phyloP scores from a whole-genome alignment of 1,140 invertebrate genomes.

The Drosophila aff. region DNA sequence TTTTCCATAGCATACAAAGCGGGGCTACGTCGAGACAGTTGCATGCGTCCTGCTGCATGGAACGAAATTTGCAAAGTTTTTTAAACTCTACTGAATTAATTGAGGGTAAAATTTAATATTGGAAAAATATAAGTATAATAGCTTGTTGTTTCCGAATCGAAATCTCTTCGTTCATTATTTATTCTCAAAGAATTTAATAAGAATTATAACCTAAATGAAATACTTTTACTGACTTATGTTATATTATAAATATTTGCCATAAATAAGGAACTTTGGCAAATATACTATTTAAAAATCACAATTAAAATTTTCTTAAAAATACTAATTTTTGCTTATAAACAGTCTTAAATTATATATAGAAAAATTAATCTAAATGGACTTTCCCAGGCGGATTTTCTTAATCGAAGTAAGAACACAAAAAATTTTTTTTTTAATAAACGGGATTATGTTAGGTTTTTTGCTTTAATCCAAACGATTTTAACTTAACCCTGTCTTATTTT shows the following conservation, averaged over 20 bases:
- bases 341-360: too few relatives aligned
- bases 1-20: constrained; percentile 79
- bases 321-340: too few relatives aligned
- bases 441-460: too few relatives aligned
- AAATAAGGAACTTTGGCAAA: neutral
- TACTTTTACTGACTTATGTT: too few relatives aligned
- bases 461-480: too few relatives aligned
- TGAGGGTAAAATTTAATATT: neutral
- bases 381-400: too few relatives aligned
- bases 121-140: neutral
- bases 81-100: neutral
- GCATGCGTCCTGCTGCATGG: constrained; percentile 45
- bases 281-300: neutral
- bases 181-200: neutral
- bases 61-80: constrained; percentile 2
- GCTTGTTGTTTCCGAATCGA: too few relatives aligned
- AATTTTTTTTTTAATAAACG: too few relatives aligned
- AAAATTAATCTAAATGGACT: too few relatives aligned
- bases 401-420: too few relatives aligned
- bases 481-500: too few relatives aligned
- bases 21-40: constrained; percentile 47
- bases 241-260: neutral
- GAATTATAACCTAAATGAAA: too few relatives aligned
- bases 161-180: neutral
- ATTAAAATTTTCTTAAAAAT: neutral